Percentiles rank a stretch among this genome's conserved stretches.
Conservation (phyloP, 2,888 invertebrate species). For the Drosophila cyrtoloma region DNA sequence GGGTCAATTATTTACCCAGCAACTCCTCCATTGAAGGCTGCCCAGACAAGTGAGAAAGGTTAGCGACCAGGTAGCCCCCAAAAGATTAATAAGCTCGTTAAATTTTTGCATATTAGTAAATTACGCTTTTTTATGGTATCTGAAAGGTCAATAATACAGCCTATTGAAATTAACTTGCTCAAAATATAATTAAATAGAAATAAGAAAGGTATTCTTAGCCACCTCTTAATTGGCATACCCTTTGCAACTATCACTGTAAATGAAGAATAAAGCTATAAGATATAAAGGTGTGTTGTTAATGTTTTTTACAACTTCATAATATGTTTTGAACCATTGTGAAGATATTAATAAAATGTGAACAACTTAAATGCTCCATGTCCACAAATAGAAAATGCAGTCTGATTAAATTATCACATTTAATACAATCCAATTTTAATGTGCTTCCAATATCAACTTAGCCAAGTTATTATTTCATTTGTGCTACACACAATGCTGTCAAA, state of each 20-base stretch:
- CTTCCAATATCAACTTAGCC: not conserved
- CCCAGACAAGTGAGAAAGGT: not conserved
- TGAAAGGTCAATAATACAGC: not conserved
- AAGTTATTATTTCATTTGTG: not conserved
- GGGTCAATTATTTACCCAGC: constrained; percentile 39
- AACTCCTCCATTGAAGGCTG: not conserved
- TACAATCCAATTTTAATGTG: not conserved
- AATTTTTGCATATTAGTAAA: not conserved
- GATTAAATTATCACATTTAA: not conserved
- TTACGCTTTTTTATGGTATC: not conserved
- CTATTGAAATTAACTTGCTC: not conserved
- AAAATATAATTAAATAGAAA: not conserved
- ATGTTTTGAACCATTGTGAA: no score
- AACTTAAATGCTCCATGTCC: not conserved
- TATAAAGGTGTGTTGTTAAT: no score
- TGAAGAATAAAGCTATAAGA: no score
- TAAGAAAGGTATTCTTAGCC: not conserved
- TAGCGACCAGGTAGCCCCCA: not conserved
- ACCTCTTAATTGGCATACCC: not conserved
- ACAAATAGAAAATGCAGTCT: no score
- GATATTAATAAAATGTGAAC: not conserved
- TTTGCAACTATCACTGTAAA: not conserved
- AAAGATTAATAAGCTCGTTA: not conserved
- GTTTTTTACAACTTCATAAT: not conserved
- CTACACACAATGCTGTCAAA: not conserved